A percentile compares a stretch with the other conserved stretches of the same genome.
Conservation (phyloP, 2,797 vertebrate genomes). For the Myotis pilosus region DNA sequence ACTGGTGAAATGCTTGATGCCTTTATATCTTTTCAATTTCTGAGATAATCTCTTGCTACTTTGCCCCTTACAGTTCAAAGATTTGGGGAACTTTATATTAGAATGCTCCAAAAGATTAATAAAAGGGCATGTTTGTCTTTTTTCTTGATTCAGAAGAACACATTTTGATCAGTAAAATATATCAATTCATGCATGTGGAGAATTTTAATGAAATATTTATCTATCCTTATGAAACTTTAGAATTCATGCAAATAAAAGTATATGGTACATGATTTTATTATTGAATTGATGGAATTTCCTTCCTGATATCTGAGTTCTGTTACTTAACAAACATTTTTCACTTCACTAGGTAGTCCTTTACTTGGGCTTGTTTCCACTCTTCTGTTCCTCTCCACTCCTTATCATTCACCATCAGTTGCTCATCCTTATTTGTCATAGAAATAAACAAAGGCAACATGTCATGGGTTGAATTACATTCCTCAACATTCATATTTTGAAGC, state of each 20-base stretch:
- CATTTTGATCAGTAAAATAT: slow-evolving; percentile 9
- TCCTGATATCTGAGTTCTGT: slow-evolving; percentile 1
- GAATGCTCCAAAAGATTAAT: not conserved
- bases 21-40: not conserved
- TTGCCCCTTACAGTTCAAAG: slow-evolving; percentile 6
- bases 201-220: slow-evolving; percentile 22
- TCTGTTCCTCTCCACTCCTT: not conserved
- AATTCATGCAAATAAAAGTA: slow-evolving; percentile 14
- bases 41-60: not conserved
- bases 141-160: slow-evolving; percentile 25
- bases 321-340: not conserved
- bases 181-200: not conserved
- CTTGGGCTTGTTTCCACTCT: not conserved
- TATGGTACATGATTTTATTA: not conserved
- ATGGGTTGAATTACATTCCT: not conserved
- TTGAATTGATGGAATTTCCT: not conserved
- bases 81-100: slow-evolving; percentile 1
- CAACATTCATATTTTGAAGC: not conserved
- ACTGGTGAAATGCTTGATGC: not conserved
- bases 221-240: slow-evolving; percentile 19
- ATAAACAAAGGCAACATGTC: not conserved
- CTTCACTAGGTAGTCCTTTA: not conserved
- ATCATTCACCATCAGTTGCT: not conserved
- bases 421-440: not conserved
- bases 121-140: not conserved